Evolutionary conservation across 1,140 invertebrate species (phyloP), one percentile per base, ranked within the genome.

Genomic region (Reticulitermes speratus): DNA sequence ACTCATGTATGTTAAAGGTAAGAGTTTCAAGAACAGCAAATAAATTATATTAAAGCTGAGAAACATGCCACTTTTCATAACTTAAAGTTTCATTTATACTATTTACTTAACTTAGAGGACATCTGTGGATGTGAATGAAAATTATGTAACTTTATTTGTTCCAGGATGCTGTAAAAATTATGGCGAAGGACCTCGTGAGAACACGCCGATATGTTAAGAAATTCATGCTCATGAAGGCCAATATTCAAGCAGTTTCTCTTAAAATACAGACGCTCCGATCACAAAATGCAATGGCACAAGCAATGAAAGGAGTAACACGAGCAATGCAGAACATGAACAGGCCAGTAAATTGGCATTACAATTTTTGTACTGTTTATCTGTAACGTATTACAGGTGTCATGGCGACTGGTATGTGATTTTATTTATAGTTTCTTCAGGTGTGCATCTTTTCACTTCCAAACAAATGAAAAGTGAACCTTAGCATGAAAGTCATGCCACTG

Each of bases 211-310:
- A 99, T 90, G 95, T 97, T 44, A 99, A 99, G 90, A 99, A 99
- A 91, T 99, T 99, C 90, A 99, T 99, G 94, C 90, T 99, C 85
- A 99, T 99, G 98, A 98, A 97, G 91, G 98, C 99, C 6, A 99
- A 99, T 90, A 99, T 99, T 89, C 98, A 99, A 92, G 99, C 98
- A 11, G 98, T 99, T 19, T 97, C 98, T 2, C 92, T 99, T 52
- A 99, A 99, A 93, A 99, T 99, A 88, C 98, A 99, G 92, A 99
- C 99, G 1, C 93, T 99, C 5, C 95, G 98, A 90, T 99, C 98
- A 23, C 99, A 99, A 92, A 99, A 99, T 93, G 97, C 98, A 11
- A 99, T 99, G 99, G 98, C 98, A 32, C 95, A 98, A 91, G 99
- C 99, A 1, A 99, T 99, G 99, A 98, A 98, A 91, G 99, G 99